Base-by-base conservation (phyloP, 2,797 vertebrate genomes). In the Megaceryle alcyon region DNA sequence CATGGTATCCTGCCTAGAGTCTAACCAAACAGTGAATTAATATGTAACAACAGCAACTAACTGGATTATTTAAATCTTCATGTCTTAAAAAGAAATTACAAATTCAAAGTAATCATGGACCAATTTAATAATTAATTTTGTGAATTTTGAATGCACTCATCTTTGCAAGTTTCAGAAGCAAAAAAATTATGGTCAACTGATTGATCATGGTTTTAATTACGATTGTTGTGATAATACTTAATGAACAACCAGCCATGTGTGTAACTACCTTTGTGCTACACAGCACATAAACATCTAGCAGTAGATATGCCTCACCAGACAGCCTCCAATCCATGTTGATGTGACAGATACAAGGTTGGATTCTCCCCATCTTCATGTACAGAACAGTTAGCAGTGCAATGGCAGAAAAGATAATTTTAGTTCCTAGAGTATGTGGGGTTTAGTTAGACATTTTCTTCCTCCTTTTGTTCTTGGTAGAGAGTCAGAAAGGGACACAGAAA, bases 41-140 rank as follows among this genome's bases (percentile, higher is more conserved):
- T 78, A 94, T 60, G 57, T 78, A 93, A 94, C 79, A 95, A 96
- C 3, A 1, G 75, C 94, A 92, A 91, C 92, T 97, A 97, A 97
- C 94, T 75, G 69, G 93, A 94, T 97, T 96, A 96, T 94, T 97
- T 94, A 96, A 93, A 92, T 94, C 69, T 87, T 89, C 86, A 31
- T 88, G 76, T 93, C 82, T 91, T 70, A 41, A 37, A 92, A 94
- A 75, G 35, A 90, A 91, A 93, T 96, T 95, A 85, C 80, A 88
- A 79, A 91, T 89, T 82, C 72, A 88, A 66, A 90, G 37, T 85
- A 95, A 88, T 80, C 78, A 63, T 0, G 0, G 61, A 72, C 31
- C 9, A 86, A 39, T 80, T 86, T 91, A 94, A 93, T 89, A 82
- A 96, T 90, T 94, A 10, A 88, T 85, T 95, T 81, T 65, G 51